Evolutionary conservation across 64 coral and sea anemone species (phyloP), one percentile per base, ranked within the genome.

Genomic region (Pocillopora verrucosa): DNA sequence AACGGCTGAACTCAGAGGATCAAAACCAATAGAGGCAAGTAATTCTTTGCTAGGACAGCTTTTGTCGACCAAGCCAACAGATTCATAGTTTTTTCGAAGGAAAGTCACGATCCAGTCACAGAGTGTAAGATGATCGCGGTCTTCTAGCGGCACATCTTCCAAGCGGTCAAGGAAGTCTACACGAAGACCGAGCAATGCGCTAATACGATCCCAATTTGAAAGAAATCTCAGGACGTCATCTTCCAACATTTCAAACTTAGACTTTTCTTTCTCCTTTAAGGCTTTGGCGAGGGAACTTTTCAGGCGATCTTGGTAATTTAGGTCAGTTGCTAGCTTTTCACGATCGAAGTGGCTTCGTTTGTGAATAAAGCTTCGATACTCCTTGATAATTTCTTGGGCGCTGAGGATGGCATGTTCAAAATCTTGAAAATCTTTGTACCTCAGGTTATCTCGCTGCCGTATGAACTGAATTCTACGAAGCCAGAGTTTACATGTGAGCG

Each of bases 1-100:
- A 58, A 75, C 65, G 4, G 56, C 89, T 37, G 15, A 34, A 24
- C 76, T 69, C 0, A 35, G 6, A 9, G 25, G 56, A 14, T 60
- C 68, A 35, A 90, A 90, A 73, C 89, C 89, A 79, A 90, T 69
- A 4, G 56, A 10, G 10, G 59, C 65, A 19, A 90, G 80, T 56
- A 90, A 35, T 22, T 74, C 65, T 75, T 15, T 35, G 58, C 38
- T 83, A 6, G 82, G 68, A 6, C 12, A 38, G 6, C 14, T 11
- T 82, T 82, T 80, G 30, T 38, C 3, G 9, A 13, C 9, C 1
- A 5, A 57, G 34, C 22, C 4, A 22, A 90, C 30, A 36, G 41
- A 56, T 59, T 90, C 68, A 62, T 68, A 75, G 37, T 59, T 83
- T 1, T 74, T 73, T 1, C 60, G 16, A 3, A 90, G 16, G 30